Base-by-base conservation (phyloP, 2,113 vertebrate species). In the Etheostoma spectabile region DNA sequence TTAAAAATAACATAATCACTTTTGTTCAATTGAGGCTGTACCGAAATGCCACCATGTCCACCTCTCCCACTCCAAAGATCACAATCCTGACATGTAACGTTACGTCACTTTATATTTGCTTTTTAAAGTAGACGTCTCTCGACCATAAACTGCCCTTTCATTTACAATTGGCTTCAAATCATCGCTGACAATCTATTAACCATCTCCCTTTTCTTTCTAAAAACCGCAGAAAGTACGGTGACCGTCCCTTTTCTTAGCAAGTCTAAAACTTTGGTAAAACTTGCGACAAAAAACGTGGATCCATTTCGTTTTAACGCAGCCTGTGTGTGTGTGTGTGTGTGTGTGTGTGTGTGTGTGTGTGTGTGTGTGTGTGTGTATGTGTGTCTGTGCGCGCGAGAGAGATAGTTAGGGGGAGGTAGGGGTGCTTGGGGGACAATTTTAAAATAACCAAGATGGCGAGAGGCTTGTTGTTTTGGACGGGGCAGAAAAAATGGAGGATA, bases 361-460 rank as follows among this genome's bases (percentile, higher is more conserved):
- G 38, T 38, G 8, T 15, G 74, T 68, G 71, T 80, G 86, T 82
- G 60, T 38, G 45, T 38, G 64, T 66, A 62, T 38, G 38, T 10
- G 38, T 38, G 8, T 11, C 2, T 68, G 71, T 80, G 64, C 30
- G 46, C 18, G 64, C 51, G 67, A 13, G 53, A 11, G 61, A 66
- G 75, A 52, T 56, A 51, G 76, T 35, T 61, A 88, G 18, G 21
- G 77, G 3, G 68, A 2, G 74, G 85, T 73, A 86, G 87, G 42
- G 82, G 82, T 71, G 86, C 67, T 83, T 92, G 88, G 92, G 92
- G 93, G 93, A 45, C 80, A 87, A 94, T 96, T 94, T 96, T 94
- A 96, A 96, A 96, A 95, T 94, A 96, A 96, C 96, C 98, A 99
- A 99, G 97, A 99, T 99, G 98, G 98, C 98, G 98, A 98, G 95